These are phyloP conservation scores for Prionailurus viverrinus DNA, from an alignment of 2,113 vertebrate genomes.

Conservation along the genomic window DNA sequence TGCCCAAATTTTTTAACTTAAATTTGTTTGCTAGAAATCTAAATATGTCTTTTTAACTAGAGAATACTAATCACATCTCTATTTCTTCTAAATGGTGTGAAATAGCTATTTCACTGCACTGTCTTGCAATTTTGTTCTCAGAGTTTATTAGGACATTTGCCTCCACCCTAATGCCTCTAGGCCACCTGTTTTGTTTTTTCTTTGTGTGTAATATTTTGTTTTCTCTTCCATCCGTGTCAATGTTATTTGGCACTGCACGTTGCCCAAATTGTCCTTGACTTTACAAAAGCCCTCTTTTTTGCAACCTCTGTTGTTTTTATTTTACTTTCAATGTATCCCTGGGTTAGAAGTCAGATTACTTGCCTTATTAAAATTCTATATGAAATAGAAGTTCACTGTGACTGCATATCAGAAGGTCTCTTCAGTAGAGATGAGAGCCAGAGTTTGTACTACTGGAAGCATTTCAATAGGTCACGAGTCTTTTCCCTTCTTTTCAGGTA, in stretches of 20 bases:
- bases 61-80: neutral
- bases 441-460: neutral
- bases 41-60: neutral
- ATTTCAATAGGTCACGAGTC: neutral
- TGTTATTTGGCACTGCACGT: neutral
- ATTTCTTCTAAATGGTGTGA: neutral
- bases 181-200: neutral
- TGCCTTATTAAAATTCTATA: constrained; percentile 13
- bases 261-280: constrained; percentile 15
- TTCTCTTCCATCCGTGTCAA: neutral
- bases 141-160: neutral
- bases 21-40: neutral
- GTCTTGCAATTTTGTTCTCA: neutral
- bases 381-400: neutral
- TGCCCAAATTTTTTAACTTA: neutral
- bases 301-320: neutral
- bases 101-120: neutral
- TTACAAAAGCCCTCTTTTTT: constrained; percentile 29
- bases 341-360: neutral
- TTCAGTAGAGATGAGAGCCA: neutral
- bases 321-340: neutral
- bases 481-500: neutral
- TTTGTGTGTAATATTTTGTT: neutral
- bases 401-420: neutral
- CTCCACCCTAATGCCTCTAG: constrained; percentile 23